A percentile compares a stretch with the other conserved stretches of the same genome.
These are phyloP conservation scores for Adelognathus sp. DNA, from an alignment of 2,888 invertebrate genomes.

Conservation along the genomic window DNA sequence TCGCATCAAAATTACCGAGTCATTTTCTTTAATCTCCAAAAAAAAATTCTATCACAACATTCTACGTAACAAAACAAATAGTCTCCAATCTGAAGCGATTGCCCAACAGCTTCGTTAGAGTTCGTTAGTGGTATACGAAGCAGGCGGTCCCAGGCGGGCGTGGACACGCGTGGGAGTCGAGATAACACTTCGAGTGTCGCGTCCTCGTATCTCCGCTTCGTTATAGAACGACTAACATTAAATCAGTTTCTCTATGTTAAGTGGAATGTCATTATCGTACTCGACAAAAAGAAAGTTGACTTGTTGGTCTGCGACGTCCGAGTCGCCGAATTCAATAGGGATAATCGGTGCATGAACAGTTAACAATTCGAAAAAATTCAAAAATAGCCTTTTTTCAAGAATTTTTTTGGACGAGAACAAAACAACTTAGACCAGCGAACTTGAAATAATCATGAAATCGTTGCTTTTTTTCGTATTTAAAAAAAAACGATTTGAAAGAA, in stretches of 20 bases:
- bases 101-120: slow-evolving; percentile 6
- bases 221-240: slow-evolving; percentile 56
- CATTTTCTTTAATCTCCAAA: not conserved
- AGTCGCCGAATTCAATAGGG: no score
- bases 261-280: slow-evolving; percentile 52
- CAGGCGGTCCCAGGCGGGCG: not conserved
- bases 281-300: slow-evolving; percentile 29
- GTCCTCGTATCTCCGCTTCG: slow-evolving; percentile 51
- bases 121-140: not conserved
- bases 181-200: slow-evolving; percentile 47
- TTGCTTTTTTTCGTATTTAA: no score
- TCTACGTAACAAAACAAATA: not conserved
- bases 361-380: no score
- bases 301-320: no score
- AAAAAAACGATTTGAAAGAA: no score
- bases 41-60: not conserved
- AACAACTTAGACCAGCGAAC: no score
- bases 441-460: no score
- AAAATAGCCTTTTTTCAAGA: no score
- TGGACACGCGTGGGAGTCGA: slow-evolving; percentile 58
- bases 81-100: not conserved
- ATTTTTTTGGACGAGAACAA: no score
- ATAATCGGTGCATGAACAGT: no score
- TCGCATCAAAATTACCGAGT: not conserved
- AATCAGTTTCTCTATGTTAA: slow-evolving; percentile 35